Percentiles rank a stretch among this genome's conserved stretches.
Conservation (phyloP, 1,140 invertebrate genomes). For the Drusus annulatus region DNA sequence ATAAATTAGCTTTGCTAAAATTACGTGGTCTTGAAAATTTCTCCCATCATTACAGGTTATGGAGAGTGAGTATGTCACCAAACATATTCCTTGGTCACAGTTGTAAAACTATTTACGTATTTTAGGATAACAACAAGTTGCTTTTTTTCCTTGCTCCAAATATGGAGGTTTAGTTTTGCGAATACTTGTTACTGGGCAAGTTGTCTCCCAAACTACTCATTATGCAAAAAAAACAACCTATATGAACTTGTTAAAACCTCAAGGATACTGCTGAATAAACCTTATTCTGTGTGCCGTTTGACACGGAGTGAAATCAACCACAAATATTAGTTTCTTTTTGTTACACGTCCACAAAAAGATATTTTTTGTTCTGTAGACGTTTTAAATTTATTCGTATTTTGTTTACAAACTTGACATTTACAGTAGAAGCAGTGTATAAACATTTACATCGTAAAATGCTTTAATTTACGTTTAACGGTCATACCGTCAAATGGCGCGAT, state of each 20-base stretch:
- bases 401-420: conserved; percentile 13
- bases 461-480: not conserved
- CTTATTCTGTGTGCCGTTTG: not conserved
- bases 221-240: not conserved
- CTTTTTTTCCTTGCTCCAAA: too few relatives aligned
- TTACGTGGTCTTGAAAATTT: too few relatives aligned
- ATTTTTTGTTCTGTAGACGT: not conserved
- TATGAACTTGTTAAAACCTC: not conserved
- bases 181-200: too few relatives aligned
- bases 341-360: conserved; percentile 7
- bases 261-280: not conserved
- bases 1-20: too few relatives aligned
- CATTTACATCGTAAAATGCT: conserved; percentile 6
- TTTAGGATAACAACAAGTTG: too few relatives aligned
- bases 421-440: not conserved
- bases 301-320: conserved; percentile 2
- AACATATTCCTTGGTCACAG: too few relatives aligned
- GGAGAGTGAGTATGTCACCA: too few relatives aligned
- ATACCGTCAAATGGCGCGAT: not conserved
- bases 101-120: too few relatives aligned
- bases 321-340: conserved; percentile 15
- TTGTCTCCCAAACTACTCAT: too few relatives aligned
- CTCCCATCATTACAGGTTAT: too few relatives aligned
- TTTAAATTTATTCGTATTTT: conserved; percentile 18
- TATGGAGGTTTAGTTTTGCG: too few relatives aligned